phyloP scores from a whole-genome alignment of 2,797 vertebrate species.

The Bufotes viridis region DNA sequence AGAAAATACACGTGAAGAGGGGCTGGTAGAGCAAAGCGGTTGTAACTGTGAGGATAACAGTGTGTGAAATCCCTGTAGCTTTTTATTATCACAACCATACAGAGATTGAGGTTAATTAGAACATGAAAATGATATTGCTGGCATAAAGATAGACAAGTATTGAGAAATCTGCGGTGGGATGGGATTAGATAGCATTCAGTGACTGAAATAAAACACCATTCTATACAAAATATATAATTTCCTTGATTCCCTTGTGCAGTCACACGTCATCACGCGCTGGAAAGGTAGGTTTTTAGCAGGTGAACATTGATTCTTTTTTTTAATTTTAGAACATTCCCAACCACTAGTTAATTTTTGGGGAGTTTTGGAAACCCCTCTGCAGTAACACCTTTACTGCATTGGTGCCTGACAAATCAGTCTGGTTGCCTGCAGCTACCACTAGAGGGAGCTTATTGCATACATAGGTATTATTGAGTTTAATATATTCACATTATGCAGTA shows the following conservation, averaged over 20 bases:
- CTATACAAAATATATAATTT: background rate
- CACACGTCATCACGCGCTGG: background rate
- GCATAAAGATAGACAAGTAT: background rate
- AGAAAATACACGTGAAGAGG: slow-evolving; percentile 24
- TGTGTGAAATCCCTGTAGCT: slow-evolving; percentile 26
- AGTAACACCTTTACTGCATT: no score
- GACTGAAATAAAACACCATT: background rate
- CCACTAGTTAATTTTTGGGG: no score
- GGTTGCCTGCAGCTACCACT: no score
- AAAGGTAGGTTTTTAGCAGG: no score
- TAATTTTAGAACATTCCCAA: no score
- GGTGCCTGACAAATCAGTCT: no score
- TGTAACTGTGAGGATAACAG: slow-evolving; percentile 15
- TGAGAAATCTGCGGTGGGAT: background rate
- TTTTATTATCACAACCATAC: slow-evolving; percentile 19
- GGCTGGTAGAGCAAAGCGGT: background rate
- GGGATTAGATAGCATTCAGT: background rate
- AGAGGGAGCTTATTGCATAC: no score
- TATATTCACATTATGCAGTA: no score
- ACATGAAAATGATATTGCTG: slow-evolving; percentile 31
- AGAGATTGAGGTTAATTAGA: slow-evolving; percentile 44
- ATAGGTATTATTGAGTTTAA: no score
- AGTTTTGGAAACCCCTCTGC: no score
- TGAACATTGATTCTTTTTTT: no score
- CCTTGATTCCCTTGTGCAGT: background rate